phyloP scores from a whole-genome alignment of 2,888 invertebrate species.

The Orthosia incerta region DNA sequence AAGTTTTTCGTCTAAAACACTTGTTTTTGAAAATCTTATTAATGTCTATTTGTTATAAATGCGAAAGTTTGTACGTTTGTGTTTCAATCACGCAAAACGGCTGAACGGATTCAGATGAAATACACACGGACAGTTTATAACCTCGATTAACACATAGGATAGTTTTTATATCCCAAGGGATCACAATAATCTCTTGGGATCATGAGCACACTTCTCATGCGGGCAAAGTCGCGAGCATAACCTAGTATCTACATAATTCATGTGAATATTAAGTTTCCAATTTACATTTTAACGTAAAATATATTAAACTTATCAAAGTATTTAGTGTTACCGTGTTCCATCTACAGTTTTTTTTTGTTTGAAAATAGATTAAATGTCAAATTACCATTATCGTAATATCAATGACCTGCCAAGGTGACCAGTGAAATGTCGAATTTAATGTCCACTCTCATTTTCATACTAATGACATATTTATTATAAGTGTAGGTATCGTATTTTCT shows the following conservation, averaged over 20 bases:
- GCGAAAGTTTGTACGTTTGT: no score
- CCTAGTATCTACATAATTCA: not conserved
- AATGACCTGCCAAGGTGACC: slow-evolving; percentile 51
- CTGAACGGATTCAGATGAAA: no score
- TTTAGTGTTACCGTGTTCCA: slow-evolving; percentile 8
- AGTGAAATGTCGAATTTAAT: slow-evolving; percentile 24
- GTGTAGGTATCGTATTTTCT: slow-evolving; percentile 12
- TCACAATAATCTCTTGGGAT: no score
- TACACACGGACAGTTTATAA: no score
- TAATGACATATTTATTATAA: slow-evolving; percentile 2
- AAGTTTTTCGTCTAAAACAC: not conserved
- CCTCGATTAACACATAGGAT: no score
- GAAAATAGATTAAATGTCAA: slow-evolving; percentile 37
- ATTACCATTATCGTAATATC: slow-evolving; percentile 7
- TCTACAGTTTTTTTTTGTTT: slow-evolving; percentile 12
- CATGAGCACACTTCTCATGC: no score
- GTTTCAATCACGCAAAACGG: no score
- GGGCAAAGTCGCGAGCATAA: no score
- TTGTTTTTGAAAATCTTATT: not conserved
- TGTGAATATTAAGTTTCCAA: not conserved
- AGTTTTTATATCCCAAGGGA: no score
- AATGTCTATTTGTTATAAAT: no score
- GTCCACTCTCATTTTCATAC: slow-evolving; percentile 41
- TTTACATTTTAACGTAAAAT: not conserved
- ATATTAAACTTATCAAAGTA: not conserved